Percentiles rank a stretch among this genome's conserved stretches.
These are phyloP conservation scores for Hyalella azteca DNA, from an alignment of 2,888 invertebrate genomes.

Conservation along the genomic window DNA sequence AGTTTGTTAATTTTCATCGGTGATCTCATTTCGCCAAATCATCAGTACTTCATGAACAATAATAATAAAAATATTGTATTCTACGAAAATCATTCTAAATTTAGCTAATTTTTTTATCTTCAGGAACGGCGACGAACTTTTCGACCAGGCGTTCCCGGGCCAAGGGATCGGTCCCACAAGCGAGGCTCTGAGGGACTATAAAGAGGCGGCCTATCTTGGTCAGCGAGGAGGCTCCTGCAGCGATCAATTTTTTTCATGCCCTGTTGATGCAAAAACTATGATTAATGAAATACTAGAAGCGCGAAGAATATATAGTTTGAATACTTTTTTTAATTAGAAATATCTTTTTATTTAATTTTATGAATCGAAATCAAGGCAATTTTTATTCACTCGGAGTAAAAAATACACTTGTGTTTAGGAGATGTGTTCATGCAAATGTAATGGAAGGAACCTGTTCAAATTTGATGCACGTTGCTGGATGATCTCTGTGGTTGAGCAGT, in stretches of 20 bases:
- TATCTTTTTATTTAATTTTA: background rate
- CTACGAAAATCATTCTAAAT: no score
- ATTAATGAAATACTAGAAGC: background rate
- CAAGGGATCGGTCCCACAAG: background rate
- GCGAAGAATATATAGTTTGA: background rate
- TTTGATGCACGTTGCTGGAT: no score
- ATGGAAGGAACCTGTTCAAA: no score
- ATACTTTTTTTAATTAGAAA: background rate
- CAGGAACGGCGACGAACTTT: slow-evolving; percentile 17
- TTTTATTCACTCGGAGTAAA: background rate
- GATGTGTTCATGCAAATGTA: no score
- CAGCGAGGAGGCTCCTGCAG: background rate
- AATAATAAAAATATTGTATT: no score
- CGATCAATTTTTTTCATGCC: background rate
- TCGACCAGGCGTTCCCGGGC: background rate
- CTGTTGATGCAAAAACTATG: background rate
- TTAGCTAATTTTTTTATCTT: background rate
- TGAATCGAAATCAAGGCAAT: background rate
- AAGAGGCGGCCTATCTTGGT: background rate
- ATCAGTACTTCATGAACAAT: no score
- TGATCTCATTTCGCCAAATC: no score
- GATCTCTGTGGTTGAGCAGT: no score
- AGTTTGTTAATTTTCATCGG: no score
- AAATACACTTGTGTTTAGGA: no score
- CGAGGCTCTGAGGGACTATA: background rate